A percentile compares a stretch with the other conserved stretches of the same genome.
These are phyloP conservation scores for Natator depressus DNA, from an alignment of 2,113 vertebrate genomes.

Conservation along the genomic window DNA sequence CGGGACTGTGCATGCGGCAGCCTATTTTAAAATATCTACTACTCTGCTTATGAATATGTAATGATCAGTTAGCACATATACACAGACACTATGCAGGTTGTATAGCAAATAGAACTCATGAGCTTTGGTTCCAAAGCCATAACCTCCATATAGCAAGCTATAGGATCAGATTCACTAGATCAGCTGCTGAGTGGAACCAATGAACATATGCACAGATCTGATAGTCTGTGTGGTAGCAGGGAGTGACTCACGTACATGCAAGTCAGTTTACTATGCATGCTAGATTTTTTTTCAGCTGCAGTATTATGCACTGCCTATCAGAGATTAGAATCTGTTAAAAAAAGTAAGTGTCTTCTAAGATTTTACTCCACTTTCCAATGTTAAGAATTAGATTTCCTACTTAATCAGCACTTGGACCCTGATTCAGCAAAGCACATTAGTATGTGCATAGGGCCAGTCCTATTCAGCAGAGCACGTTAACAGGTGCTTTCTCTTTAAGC, in stretches of 20 bases:
- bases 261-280: conserved; percentile 1
- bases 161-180: conserved; percentile 45
- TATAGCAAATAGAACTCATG: fast-evolving
- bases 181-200: neutral
- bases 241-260: neutral
- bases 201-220: neutral
- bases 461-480: conserved; percentile 18
- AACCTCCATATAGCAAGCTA: conserved; percentile 38
- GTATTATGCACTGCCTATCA: neutral
- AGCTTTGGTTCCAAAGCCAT: conserved; percentile 42
- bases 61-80: neutral
- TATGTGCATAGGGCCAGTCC: neutral
- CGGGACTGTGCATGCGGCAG: neutral
- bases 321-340: conserved; percentile 37
- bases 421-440: neutral
- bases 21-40: neutral
- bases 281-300: neutral
- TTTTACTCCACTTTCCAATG: conserved; percentile 1
- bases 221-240: neutral
- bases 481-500: neutral
- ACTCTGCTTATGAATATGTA: neutral
- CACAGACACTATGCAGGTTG: neutral
- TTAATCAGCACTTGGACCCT: conserved; percentile 8
- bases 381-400: conserved; percentile 29
- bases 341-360: conserved; percentile 17